Base-by-base conservation (phyloP, 2,797 vertebrate genomes). In the Pempheris klunzingeri region DNA sequence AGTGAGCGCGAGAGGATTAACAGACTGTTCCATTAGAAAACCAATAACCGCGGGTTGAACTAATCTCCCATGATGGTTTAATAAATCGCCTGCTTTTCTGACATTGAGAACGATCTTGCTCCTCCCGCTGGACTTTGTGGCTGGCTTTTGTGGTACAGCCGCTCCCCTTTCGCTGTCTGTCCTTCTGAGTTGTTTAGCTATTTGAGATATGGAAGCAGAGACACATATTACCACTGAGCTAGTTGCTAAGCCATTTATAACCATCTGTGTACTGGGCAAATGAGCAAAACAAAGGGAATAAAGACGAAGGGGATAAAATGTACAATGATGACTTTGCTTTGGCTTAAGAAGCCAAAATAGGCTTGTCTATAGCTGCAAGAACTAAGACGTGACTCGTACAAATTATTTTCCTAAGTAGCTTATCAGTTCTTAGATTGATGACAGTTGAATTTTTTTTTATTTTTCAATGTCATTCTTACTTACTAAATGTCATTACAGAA, bases 51-150 rank as follows among this genome's bases (percentile, higher is more conserved):
- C 60, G 77, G 88, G 86, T 86, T 90, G 82, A 91, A 90, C 90
- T 94, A 93, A 93, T 94, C 92, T 93, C 87, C 92, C 84, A 77
- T 91, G 91, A 94, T 92, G 92, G 92, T 93, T 93, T 93, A 92
- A 94, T 94, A 94, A 93, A 94, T 92, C 67, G 78, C 76, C 78
- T 58, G 58, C 87, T 88, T 90, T 90, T 92, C 82, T 90, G 91
- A 92, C 91, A 91, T 78, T 90, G 91, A 93, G 87, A 92, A 84
- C 30, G 76, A 84, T 90, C 82, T 81, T 15, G 53, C 53, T 88
- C 87, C 83, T 91, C 87, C 84, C 67, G 30, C 71, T 15, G 80
- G 90, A 92, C 89, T 85, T 73, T 82, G 75, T 71, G 69, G 73
- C n/a, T 53, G 65, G 74, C 77, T 84, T 88, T 85, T 84, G 81